A percentile compares a stretch with the other conserved stretches of the same genome.
Conservation (phyloP, 2,888 invertebrate species). For the Perizoma flavofasciatum region DNA sequence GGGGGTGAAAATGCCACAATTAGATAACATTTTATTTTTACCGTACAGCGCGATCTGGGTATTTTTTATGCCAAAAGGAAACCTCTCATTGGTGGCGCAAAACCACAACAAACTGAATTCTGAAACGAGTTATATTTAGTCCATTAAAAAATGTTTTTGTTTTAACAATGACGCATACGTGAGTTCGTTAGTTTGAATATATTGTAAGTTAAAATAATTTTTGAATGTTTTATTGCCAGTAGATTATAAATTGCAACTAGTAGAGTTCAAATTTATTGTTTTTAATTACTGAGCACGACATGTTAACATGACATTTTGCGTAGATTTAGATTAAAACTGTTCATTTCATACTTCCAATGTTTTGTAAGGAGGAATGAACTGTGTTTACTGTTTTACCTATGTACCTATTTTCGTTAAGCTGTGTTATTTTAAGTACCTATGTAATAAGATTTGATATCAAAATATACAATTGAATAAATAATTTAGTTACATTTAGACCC, state of each 20-base stretch:
- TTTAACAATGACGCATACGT: no score
- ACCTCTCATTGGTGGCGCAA: no score
- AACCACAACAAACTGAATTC: no score
- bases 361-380: conserved; percentile 21
- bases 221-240: conserved; percentile 20
- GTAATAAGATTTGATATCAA: conserved; percentile 80
- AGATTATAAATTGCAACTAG: conserved; percentile 12
- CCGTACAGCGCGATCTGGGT: no score
- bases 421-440: conserved; percentile 61
- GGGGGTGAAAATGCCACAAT: no score
- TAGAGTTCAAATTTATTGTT: conserved; percentile 14
- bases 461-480: conserved; percentile 77
- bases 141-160: no score
- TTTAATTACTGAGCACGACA: conserved; percentile 45
- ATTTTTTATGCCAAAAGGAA: no score
- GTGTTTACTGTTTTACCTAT: conserved; percentile 36
- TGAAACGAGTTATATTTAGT: no score
- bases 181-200: background rate
- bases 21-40: no score
- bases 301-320: conserved; percentile 46
- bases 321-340: conserved; percentile 28
- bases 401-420: conserved; percentile 65
- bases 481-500: conserved; percentile 42
- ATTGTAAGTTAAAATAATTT: conserved; percentile 7
- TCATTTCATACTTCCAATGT: conserved; percentile 21